phyloP scores from a whole-genome alignment of 2,797 vertebrate species.

The Rhadinocentrus ornatus region DNA sequence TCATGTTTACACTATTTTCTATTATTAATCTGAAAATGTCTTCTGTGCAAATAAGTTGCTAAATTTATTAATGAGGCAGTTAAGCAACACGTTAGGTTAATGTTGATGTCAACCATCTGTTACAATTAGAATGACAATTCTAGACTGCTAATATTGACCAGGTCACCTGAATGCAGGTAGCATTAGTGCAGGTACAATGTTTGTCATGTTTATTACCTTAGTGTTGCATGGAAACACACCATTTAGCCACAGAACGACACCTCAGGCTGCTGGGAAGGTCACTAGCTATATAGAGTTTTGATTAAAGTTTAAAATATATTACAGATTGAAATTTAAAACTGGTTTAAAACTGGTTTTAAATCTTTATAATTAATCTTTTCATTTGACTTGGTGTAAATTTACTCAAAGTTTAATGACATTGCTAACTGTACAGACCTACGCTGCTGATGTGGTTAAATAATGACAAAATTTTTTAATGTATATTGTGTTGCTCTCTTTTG shows the following conservation, averaged over 20 bases:
- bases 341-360: not conserved
- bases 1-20: constrained; percentile 6
- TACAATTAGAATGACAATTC: not conserved
- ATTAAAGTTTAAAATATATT: not conserved
- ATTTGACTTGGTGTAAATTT: not conserved
- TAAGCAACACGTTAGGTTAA: not conserved
- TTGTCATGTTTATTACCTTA: not conserved
- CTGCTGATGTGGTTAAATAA: not conserved
- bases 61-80: not conserved
- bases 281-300: not conserved
- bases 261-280: not conserved
- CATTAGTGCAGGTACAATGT: no score
- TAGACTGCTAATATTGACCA: not conserved
- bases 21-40: constrained; percentile 1
- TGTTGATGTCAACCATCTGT: not conserved
- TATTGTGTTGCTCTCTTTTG: not conserved
- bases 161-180: no score
- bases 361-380: no score
- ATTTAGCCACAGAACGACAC: not conserved
- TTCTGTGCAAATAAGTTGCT: not conserved
- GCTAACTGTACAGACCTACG: not conserved
- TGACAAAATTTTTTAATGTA: not conserved
- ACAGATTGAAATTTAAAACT: not conserved
- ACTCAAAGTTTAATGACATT: not conserved
- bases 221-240: not conserved